Evolutionary conservation across 2,797 vertebrate genomes (phyloP).

Genomic region (Hydrophis major): DNA sequence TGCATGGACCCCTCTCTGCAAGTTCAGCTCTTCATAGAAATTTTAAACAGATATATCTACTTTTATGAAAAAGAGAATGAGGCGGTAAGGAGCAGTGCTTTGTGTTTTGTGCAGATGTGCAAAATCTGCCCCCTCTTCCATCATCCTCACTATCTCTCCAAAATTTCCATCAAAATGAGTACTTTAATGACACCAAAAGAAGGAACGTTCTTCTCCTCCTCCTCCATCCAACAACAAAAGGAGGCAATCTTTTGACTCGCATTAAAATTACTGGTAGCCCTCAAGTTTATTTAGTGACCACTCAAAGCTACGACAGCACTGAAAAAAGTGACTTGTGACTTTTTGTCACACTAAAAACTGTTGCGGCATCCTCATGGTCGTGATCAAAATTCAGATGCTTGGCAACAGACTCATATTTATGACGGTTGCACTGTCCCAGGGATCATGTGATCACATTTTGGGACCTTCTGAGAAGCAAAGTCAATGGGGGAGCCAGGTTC

Average conservation of each 20-base stretch:
- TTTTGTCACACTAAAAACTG: not conserved
- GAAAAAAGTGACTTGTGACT: not conserved
- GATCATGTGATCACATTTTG: not conserved
- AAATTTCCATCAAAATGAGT: not conserved
- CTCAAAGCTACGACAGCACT: not conserved
- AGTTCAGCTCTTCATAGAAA: slow-evolving; percentile 98
- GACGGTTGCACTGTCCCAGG: not conserved
- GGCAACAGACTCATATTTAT: not conserved
- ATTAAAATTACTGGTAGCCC: not conserved
- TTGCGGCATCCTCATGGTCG: not conserved
- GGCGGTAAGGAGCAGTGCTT: slow-evolving; percentile 74
- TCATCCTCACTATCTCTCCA: not conserved
- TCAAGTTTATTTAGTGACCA: not conserved
- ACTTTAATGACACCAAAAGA: not conserved
- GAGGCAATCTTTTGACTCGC: not conserved
- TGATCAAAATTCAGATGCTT: not conserved
- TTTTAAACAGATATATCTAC: slow-evolving; percentile 98
- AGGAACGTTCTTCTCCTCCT: not conserved
- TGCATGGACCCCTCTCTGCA: slow-evolving; percentile 99
- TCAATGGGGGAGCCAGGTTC: not conserved
- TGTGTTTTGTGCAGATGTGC: not conserved
- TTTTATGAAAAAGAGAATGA: slow-evolving; percentile 98
- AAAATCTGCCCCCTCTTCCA: not conserved
- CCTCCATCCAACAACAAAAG: not conserved
- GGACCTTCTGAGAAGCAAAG: not conserved